Evolutionary conservation across 2,888 invertebrate genomes (phyloP), one percentile per base, ranked within the genome.

Genomic region (Linnaemya tessellans): DNA sequence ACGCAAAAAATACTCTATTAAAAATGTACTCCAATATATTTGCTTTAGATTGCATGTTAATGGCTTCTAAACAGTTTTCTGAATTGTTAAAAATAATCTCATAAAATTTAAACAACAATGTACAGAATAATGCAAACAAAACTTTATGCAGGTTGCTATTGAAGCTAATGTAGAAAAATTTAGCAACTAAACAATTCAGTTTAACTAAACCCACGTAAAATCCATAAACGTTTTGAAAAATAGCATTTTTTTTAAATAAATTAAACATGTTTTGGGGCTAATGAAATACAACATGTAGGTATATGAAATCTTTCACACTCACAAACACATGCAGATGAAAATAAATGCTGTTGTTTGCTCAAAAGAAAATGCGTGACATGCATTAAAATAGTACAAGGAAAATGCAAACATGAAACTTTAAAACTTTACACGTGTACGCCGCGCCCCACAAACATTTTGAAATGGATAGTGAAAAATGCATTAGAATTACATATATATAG

Each of bases 351-450:
- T 18, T 67, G 62, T 18, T 62, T 41, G n/a, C 60, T 51, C n/a
- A 22, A n/a, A 10, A 9, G 10, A 64, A 74, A 77, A 71, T 84
- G 70, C 84, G 84, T 80, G 80, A 80, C 75, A 80, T 80, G 80
- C 75, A 84, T 80, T 84, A 75, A 51, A 38, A 65, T 25, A n/a
- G n/a, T n/a, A 65, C 30, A 67, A 35, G 51, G 67, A 9, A 68
- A 79, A 74, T 79, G 74, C 71, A 78, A 30, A 46, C 20, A 46
- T 18, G n/a, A 30, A 2, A 30, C 22, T 51, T 25, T 51, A n/a
- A 35, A 62, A 4, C 4, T 60, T 22, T 35, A n/a, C 30, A 35
- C 1, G 43, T 51, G 38, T 20, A 54, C 35, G 54, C 38, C 49
- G 38, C 18, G 15, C 35, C 62, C 38, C 49, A 22, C 18, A 18